Evolutionary conservation across 2,797 vertebrate genomes (phyloP).

Genomic region (Coranthus polyacanthus): DNA sequence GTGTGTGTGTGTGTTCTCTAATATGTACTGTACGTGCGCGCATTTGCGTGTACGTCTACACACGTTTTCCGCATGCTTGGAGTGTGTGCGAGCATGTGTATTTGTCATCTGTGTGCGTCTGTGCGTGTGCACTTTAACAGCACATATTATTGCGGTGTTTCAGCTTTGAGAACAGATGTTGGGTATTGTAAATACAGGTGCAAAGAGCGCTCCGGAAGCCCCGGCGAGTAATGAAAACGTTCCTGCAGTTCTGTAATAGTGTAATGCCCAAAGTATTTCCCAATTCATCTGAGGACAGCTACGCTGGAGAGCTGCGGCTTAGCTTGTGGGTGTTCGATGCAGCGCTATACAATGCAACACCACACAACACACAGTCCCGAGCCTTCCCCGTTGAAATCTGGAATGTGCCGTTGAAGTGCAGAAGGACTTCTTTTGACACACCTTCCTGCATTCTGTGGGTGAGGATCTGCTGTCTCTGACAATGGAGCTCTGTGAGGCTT

Average conservation of each 20-base stretch:
- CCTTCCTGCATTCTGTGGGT: conserved; percentile 30
- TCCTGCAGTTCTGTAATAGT: conserved; percentile 61
- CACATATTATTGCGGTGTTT: conserved; percentile 70
- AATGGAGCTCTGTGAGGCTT: conserved; percentile 42
- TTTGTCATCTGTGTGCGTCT: conserved; percentile 34
- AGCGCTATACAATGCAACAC: background rate
- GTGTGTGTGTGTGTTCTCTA: conserved; percentile 23
- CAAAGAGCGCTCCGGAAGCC: conserved; percentile 76
- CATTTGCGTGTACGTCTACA: conserved; percentile 22
- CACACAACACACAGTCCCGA: background rate
- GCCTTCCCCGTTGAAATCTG: conserved; percentile 39
- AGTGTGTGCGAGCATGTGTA: conserved; percentile 37
- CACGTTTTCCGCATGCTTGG: conserved; percentile 35
- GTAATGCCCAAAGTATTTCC: conserved; percentile 74
- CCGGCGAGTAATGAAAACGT: conserved; percentile 72
- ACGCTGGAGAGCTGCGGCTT: conserved; percentile 25
- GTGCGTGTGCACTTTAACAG: conserved; percentile 55
- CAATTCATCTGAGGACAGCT: conserved; percentile 68
- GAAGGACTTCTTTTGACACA: conserved; percentile 36
- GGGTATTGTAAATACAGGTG: conserved; percentile 85
- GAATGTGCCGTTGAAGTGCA: conserved; percentile 34
- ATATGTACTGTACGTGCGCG: conserved; percentile 2
- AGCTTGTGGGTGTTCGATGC: conserved; percentile 9
- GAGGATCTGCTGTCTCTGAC: conserved; percentile 45
- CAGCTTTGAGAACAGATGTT: conserved; percentile 79